phyloP scores from a whole-genome alignment of 2,797 vertebrate species.

The Lutjanus argentimaculatus region DNA sequence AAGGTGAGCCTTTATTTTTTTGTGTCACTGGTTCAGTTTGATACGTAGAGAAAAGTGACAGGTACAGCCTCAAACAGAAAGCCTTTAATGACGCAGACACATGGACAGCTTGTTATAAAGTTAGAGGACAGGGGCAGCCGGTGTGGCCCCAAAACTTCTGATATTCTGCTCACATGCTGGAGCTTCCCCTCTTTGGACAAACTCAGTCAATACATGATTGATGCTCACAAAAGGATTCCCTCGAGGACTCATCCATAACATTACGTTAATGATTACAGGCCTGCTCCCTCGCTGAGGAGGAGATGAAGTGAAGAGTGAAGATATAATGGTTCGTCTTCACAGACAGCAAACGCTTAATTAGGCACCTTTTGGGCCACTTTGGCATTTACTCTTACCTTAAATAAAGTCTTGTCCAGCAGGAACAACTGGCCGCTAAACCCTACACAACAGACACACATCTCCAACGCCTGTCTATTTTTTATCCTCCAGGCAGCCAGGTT shows the following conservation, averaged over 20 bases:
- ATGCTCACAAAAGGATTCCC: slow-evolving; percentile 58
- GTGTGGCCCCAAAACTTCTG: slow-evolving; percentile 18
- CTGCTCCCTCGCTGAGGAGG: slow-evolving; percentile 28
- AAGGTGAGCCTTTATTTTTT: neutral
- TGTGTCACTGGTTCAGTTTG: slow-evolving; percentile 3
- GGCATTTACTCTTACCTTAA: slow-evolving; percentile 63
- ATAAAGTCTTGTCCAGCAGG: slow-evolving; percentile 57
- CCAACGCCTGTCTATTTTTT: slow-evolving; percentile 29
- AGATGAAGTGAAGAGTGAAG: slow-evolving; percentile 55
- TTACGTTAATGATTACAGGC: slow-evolving; percentile 61
- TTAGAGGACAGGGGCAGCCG: slow-evolving; percentile 1
- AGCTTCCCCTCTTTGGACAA: slow-evolving; percentile 32
- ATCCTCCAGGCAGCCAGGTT: slow-evolving; percentile 19
- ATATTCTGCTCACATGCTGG: slow-evolving; percentile 27
- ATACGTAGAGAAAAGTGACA: slow-evolving; percentile 7
- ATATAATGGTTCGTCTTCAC: slow-evolving; percentile 53
- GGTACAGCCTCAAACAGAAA: slow-evolving; percentile 5
- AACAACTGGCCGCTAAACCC: slow-evolving; percentile 25
- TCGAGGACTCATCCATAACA: slow-evolving; percentile 65
- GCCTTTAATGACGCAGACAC: slow-evolving; percentile 9
- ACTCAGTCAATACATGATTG: slow-evolving; percentile 61
- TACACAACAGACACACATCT: slow-evolving; percentile 16
- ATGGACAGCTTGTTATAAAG: slow-evolving; percentile 51
- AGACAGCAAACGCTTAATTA: slow-evolving; percentile 59
- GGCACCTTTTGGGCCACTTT: slow-evolving; percentile 52